phyloP scores from a whole-genome alignment of 2,113 vertebrate species.

The Scatophagus argus region DNA sequence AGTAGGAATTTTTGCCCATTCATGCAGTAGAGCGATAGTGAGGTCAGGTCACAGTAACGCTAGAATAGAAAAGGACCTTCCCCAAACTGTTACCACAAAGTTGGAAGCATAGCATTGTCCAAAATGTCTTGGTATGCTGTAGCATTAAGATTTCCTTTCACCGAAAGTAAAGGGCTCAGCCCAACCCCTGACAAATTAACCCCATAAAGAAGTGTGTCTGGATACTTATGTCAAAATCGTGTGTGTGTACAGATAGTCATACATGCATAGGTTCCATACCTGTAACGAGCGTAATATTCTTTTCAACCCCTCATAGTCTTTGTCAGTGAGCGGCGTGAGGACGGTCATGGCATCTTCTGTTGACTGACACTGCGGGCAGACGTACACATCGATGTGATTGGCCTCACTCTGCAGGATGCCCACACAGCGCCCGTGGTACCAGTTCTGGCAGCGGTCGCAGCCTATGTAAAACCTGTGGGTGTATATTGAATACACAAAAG shows the following conservation, averaged over 20 bases:
- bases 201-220: too few species aligned
- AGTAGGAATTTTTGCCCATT: too few species aligned
- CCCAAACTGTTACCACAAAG: too few species aligned
- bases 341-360: slow-evolving; percentile 99
- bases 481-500: neutral
- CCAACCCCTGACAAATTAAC: too few species aligned
- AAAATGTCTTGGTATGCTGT: too few species aligned
- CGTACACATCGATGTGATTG: slow-evolving; percentile 96
- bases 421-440: slow-evolving; percentile 98
- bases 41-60: too few species aligned
- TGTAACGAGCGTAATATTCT: slow-evolving; percentile 96
- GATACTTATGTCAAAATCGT: too few species aligned
- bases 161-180: too few species aligned
- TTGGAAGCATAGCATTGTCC: too few species aligned
- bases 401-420: slow-evolving; percentile 99
- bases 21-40: too few species aligned
- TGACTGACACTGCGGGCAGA: slow-evolving; percentile 98
- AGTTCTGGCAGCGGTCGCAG: slow-evolving; percentile 99
- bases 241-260: rapidly evolving
- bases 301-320: slow-evolving; percentile 95
- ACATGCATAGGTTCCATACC: slow-evolving; percentile 75
- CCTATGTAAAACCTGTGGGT: slow-evolving; percentile 95
- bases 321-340: slow-evolving; percentile 95
- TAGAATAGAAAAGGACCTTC: too few species aligned
- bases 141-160: too few species aligned